A percentile compares a stretch with the other conserved stretches of the same genome.
Conservation (phyloP, 2,797 vertebrate genomes). For the Sebastes umbrosus region DNA sequence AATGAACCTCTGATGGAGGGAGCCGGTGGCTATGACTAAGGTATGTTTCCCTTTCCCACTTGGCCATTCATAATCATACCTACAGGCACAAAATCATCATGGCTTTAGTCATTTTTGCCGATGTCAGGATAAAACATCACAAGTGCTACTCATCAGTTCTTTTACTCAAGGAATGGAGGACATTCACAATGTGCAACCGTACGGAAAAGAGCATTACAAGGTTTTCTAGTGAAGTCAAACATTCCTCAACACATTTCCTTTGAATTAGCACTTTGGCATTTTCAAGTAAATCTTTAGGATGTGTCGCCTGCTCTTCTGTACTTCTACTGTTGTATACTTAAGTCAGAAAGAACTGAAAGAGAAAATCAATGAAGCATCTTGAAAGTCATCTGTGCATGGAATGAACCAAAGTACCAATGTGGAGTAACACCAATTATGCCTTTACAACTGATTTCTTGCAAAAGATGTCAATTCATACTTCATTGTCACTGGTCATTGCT, state of each 20-base stretch:
- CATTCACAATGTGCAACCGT: not conserved
- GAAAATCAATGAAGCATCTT: conserved; percentile 35
- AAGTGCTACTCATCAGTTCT: conserved; percentile 9
- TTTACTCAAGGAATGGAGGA: not conserved
- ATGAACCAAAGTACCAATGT: conserved; percentile 14
- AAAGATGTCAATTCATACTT: not conserved
- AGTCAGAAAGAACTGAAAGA: conserved; percentile 5
- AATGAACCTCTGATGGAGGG: not conserved
- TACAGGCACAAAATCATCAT: not conserved
- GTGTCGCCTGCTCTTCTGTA: not conserved
- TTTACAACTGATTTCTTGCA: not conserved
- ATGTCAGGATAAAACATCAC: conserved; percentile 13
- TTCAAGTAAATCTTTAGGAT: not conserved
- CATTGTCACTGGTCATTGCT: not conserved
- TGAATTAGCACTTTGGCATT: not conserved
- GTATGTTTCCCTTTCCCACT: conserved; percentile 1
- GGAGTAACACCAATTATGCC: not conserved
- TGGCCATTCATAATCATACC: not conserved
- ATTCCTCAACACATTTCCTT: not conserved
- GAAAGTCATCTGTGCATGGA: conserved; percentile 25
- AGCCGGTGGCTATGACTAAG: not conserved
- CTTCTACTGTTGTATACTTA: not conserved
- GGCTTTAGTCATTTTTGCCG: not conserved
- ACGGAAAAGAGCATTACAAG: not conserved
- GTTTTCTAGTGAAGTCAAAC: conserved; percentile 5